Evolutionary conservation across 1,140 invertebrate genomes (phyloP).

Genomic region (Calliopsis andreniformis): DNA sequence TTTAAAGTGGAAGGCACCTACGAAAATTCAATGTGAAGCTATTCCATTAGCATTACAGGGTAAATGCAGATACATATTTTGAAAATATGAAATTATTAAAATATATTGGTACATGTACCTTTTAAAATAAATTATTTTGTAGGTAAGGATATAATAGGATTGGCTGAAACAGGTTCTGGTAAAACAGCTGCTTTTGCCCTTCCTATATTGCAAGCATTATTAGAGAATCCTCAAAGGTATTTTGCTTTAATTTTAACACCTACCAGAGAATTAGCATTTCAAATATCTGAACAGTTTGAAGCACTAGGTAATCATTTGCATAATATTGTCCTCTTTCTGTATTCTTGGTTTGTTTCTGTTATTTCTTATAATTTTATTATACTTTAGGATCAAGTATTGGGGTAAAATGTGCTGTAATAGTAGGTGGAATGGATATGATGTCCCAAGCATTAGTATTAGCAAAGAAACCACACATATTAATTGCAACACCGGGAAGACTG

Average conservation of each 20-base stretch:
- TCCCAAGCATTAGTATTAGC: constrained; percentile 94
- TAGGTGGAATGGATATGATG: constrained; percentile 99
- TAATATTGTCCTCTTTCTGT: background rate
- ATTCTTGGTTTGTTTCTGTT: background rate
- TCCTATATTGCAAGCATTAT: constrained; percentile 95
- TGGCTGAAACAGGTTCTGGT: constrained; percentile 98
- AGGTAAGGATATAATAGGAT: constrained; percentile 96
- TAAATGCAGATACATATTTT: constrained; percentile 52
- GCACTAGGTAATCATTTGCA: constrained; percentile 86
- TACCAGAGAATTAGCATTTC: constrained; percentile 97
- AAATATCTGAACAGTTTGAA: constrained; percentile 98
- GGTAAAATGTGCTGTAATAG: constrained; percentile 96
- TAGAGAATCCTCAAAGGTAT: constrained; percentile 95
- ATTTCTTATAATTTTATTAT: constrained; percentile 17
- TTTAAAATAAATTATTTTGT: constrained; percentile 15
- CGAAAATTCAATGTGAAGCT: constrained; percentile 96
- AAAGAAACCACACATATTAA: constrained; percentile 97
- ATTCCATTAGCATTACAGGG: constrained; percentile 95
- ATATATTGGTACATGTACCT: background rate
- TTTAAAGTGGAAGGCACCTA: constrained; percentile 96
- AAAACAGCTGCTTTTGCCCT: constrained; percentile 99
- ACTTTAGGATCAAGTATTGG: constrained; percentile 89
- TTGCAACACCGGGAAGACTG: constrained; percentile 94
- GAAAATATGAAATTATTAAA: background rate
- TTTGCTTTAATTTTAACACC: constrained; percentile 98